Conservation (phyloP, 2,797 vertebrate genomes). For the Cryptoprocta ferox region DNA sequence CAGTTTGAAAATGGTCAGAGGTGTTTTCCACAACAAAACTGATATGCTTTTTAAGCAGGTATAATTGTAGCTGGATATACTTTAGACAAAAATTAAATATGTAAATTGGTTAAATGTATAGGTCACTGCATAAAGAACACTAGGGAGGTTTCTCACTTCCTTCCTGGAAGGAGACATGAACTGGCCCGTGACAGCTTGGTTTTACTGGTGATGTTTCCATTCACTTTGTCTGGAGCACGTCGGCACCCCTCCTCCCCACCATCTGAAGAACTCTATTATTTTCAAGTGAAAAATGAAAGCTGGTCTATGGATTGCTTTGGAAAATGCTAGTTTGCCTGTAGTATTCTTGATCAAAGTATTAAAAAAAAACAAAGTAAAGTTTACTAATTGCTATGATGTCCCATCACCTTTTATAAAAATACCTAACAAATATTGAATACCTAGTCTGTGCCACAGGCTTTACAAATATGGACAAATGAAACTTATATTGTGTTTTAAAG, state of each 20-base stretch:
- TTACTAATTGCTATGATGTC: not conserved
- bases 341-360: not conserved
- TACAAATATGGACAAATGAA: not conserved
- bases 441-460: not conserved
- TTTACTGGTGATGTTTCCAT: not conserved
- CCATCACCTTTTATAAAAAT: not conserved
- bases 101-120: conserved; percentile 89
- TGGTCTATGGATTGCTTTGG: not conserved
- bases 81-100: conserved; percentile 87
- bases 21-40: conserved; percentile 69
- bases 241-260: no score
- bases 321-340: not conserved
- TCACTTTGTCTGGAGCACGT: not conserved
- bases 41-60: conserved; percentile 78
- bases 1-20: conserved; percentile 67
- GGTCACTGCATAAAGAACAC: conserved; percentile 72
- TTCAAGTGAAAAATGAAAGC: not conserved
- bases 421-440: not conserved
- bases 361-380: not conserved
- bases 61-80: conserved; percentile 75
- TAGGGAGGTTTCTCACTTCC: not conserved
- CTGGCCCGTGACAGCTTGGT: no score
- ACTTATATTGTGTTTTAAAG: not conserved
- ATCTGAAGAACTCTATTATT: not conserved
- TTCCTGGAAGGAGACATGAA: not conserved